Evolutionary conservation across 2,113 vertebrate species (phyloP).

Genomic region (Corythornis vintsioides): DNA sequence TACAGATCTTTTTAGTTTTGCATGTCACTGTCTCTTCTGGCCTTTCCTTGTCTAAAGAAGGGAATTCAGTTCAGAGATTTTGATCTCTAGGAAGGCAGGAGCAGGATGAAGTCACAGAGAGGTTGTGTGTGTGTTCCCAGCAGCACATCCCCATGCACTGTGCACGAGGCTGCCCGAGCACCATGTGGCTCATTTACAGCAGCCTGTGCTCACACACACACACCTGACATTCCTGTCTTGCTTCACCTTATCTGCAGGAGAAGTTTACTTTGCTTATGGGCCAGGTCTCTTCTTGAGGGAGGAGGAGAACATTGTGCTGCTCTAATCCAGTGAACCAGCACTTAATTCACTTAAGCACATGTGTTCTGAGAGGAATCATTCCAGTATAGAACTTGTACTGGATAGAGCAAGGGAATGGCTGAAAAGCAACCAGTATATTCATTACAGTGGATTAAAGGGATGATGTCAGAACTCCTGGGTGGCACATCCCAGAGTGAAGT

Average conservation of each 20-base stretch:
- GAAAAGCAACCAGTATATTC: background rate
- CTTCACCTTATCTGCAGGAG: background rate
- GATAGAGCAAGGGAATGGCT: background rate
- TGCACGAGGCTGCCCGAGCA: background rate
- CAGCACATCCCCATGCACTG: background rate
- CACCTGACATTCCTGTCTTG: background rate
- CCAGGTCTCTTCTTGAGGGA: background rate
- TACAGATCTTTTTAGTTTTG: background rate
- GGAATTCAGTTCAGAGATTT: background rate
- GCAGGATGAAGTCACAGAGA: background rate
- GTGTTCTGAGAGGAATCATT: background rate
- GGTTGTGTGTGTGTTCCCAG: background rate
- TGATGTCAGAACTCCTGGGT: constrained; percentile 43
- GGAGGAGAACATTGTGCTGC: background rate
- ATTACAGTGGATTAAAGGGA: constrained; percentile 6
- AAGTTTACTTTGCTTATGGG: background rate
- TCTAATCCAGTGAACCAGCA: background rate
- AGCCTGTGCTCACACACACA: background rate
- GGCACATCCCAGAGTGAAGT: background rate
- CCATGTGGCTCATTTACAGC: background rate
- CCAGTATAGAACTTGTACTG: background rate
- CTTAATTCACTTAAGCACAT: fast-evolving
- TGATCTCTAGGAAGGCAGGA: background rate
- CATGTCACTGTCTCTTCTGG: background rate
- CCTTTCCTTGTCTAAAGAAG: background rate